Conservation (phyloP, 2,113 vertebrate genomes). For the Rhinogobius similis region DNA sequence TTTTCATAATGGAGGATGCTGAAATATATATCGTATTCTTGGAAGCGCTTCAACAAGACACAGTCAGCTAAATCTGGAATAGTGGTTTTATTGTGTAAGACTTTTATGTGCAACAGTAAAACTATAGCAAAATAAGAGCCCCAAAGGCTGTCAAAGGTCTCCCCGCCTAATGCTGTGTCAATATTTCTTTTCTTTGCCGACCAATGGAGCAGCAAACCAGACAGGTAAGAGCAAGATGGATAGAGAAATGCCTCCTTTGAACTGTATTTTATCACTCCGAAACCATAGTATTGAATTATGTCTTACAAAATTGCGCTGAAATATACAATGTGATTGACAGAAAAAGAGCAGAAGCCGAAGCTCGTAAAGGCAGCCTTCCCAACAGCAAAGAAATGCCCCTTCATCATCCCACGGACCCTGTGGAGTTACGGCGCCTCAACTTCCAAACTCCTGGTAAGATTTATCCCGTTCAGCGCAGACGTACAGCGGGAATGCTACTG, state of each 20-base stretch:
- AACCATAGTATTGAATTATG: background rate
- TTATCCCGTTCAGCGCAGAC: background rate
- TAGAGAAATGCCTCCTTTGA: constrained; percentile 13
- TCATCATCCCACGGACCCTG: constrained; percentile 94
- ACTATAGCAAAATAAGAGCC: constrained; percentile 48
- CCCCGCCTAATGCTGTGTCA: constrained; percentile 79
- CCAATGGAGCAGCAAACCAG: constrained; percentile 98
- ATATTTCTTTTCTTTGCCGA: constrained; percentile 84
- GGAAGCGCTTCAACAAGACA: constrained; percentile 53
- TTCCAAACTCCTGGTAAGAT: constrained; percentile 96
- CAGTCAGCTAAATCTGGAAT: constrained; percentile 64
- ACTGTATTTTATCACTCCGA: background rate
- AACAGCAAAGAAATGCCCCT: constrained; percentile 95
- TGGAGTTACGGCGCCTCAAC: constrained; percentile 96
- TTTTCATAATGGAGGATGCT: background rate
- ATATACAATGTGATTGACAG: constrained; percentile 65
- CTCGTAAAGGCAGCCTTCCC: constrained; percentile 95
- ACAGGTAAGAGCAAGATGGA: constrained; percentile 88
- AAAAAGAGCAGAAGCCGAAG: constrained; percentile 96
- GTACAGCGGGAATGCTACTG: background rate
- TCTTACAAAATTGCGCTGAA: constrained; percentile 1
- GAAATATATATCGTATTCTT: constrained; percentile 34
- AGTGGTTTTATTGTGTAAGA: constrained; percentile 53
- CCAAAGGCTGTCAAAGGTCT: constrained; percentile 40
- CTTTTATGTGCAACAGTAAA: constrained; percentile 67